A percentile compares a stretch with the other conserved stretches of the same genome.
Conservation (phyloP, 92 coral and sea anemone species). For the Pocillopora meandrina region DNA sequence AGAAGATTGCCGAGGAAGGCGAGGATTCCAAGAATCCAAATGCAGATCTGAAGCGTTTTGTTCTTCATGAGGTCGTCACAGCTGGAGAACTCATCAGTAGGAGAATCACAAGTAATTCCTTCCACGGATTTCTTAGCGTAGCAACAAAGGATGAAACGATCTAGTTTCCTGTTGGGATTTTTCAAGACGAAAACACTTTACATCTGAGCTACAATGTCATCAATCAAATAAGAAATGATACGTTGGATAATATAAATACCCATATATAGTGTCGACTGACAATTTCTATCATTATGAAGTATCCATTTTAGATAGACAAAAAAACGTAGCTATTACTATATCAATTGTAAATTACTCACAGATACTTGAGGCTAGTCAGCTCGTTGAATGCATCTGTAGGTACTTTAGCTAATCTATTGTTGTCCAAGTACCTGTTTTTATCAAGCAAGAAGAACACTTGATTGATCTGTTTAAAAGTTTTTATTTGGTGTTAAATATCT, state of each 20-base stretch:
- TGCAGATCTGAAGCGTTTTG: conserved; percentile 55
- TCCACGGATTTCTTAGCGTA: conserved; percentile 58
- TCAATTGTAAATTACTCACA: conserved; percentile 50
- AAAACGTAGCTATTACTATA: neutral
- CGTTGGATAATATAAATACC: no score
- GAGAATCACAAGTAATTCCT: conserved; percentile 51
- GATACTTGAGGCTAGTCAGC: conserved; percentile 41
- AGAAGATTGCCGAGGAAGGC: conserved; percentile 60
- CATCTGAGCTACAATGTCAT: no score
- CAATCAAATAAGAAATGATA: no score
- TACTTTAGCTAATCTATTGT: conserved; percentile 55
- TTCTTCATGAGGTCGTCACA: conserved; percentile 80
- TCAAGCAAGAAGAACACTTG: neutral
- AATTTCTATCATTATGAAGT: no score
- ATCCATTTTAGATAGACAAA: neutral
- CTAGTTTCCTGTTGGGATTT: conserved; percentile 47
- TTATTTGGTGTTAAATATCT: no score
- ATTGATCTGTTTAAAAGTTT: neutral
- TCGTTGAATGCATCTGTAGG: conserved; percentile 61
- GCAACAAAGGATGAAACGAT: conserved; percentile 61
- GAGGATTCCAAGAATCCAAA: conserved; percentile 68
- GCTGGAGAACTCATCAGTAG: conserved; percentile 66
- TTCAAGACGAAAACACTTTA: no score
- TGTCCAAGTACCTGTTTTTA: conserved; percentile 54
- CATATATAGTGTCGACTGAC: no score